A percentile compares a stretch with the other conserved stretches of the same genome.
Evolutionary conservation across 2,113 vertebrate species (phyloP).

Genomic region (Thinocorus orbignyianus): DNA sequence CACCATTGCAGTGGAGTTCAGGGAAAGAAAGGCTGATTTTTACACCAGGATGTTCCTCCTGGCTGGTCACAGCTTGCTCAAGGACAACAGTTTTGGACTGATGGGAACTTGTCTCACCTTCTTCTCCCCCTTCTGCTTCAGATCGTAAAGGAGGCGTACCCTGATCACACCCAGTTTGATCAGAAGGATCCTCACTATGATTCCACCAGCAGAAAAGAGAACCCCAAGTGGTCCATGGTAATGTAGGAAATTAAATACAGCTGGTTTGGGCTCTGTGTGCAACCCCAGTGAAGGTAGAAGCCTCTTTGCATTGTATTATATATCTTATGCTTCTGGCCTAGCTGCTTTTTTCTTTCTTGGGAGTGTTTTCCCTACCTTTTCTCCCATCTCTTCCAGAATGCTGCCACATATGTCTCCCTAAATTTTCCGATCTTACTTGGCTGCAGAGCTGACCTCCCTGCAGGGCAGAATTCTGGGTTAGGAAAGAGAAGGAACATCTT

Average conservation of each 20-base stretch:
- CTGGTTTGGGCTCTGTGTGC: neutral
- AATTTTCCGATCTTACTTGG: neutral
- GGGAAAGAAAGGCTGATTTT: neutral
- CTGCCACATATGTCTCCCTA: neutral
- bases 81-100: neutral
- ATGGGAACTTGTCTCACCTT: neutral
- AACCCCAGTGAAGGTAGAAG: neutral
- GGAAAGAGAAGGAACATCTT: neutral
- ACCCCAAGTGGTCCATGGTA: slow-evolving; percentile 97
- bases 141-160: slow-evolving; percentile 92
- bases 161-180: slow-evolving; percentile 98
- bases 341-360: neutral
- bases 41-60: neutral
- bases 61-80: neutral
- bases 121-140: slow-evolving; percentile 57
- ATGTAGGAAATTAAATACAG: neutral
- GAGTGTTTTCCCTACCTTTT: neutral
- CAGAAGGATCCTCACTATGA: slow-evolving; percentile 88
- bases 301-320: neutral
- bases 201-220: slow-evolving; percentile 85
- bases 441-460: neutral
- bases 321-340: neutral
- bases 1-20: neutral
- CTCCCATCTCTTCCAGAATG: neutral
- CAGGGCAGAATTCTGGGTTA: neutral